A percentile compares a stretch with the other conserved stretches of the same genome.
Conservation (phyloP, 2,797 vertebrate genomes). For the Crenuchus spilurus region DNA sequence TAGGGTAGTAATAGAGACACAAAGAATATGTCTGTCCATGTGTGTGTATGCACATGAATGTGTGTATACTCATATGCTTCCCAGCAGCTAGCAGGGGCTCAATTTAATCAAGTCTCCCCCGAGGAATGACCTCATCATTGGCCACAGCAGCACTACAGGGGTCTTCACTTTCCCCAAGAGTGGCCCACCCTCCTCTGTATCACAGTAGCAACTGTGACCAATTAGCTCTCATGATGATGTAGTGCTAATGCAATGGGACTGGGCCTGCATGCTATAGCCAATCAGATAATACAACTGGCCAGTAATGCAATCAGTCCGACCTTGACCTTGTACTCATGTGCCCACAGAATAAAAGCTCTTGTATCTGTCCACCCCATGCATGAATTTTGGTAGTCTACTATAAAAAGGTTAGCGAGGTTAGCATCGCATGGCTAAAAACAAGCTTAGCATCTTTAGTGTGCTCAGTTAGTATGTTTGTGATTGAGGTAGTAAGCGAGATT, state of each 20-base stretch:
- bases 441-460: not conserved
- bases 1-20: slow-evolving; percentile 23
- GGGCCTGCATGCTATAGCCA: slow-evolving; percentile 23
- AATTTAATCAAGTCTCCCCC: slow-evolving; percentile 64
- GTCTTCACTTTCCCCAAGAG: slow-evolving; percentile 45
- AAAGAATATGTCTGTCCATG: slow-evolving; percentile 6
- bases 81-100: slow-evolving; percentile 48
- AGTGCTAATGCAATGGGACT: slow-evolving; percentile 20
- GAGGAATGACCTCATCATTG: slow-evolving; percentile 74
- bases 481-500: not conserved
- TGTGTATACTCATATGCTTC: slow-evolving; percentile 10
- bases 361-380: not conserved
- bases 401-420: not conserved
- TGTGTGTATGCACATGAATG: slow-evolving; percentile 45
- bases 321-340: not conserved
- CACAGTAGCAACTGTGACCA: slow-evolving; percentile 31
- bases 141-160: slow-evolving; percentile 28
- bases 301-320: slow-evolving; percentile 20
- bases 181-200: slow-evolving; percentile 12
- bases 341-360: too few species aligned
- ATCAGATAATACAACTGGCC: not conserved
- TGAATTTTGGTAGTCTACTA: not conserved
- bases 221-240: slow-evolving; percentile 20
- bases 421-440: too few species aligned
- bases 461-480: too few species aligned